These are phyloP conservation scores for Diplogasteroides magnus DNA, from an alignment of 1,140 invertebrate species.

Conservation along the genomic window DNA sequence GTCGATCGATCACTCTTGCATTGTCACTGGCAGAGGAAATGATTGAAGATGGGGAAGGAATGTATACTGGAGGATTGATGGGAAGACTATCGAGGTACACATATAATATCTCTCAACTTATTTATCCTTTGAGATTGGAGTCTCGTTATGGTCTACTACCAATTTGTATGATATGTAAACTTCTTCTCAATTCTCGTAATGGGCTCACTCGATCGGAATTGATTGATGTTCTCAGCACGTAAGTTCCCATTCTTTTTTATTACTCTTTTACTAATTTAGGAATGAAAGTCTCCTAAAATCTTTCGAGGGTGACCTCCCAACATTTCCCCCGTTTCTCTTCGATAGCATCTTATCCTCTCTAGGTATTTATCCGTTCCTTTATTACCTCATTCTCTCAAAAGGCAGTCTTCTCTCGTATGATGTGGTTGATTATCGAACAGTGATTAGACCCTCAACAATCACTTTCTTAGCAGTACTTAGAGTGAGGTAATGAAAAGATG, in stretches of 20 bases:
- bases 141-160: background rate
- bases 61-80: conserved; percentile 18
- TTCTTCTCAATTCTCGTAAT: background rate
- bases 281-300: conserved; percentile 11
- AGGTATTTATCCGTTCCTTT: conserved; percentile 8
- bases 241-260: no score
- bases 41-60: conserved; percentile 4
- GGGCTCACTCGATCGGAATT: background rate
- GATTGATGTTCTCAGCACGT: conserved; percentile 19
- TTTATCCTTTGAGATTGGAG: background rate
- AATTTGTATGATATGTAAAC: background rate
- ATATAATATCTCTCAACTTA: background rate
- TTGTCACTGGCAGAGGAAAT: conserved; percentile 27
- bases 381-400: conserved; percentile 16
- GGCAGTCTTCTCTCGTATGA: conserved; percentile 19
- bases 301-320: conserved; percentile 5
- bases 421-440: conserved; percentile 13
- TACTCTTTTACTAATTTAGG: no score
- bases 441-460: conserved; percentile 1
- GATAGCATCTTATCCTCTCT: conserved; percentile 20
- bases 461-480: conserved; percentile 5
- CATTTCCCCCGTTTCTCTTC: conserved; percentile 26
- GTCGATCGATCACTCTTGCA: conserved; percentile 17
- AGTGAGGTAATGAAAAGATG: background rate
- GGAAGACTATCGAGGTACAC: conserved; percentile 1